Evolutionary conservation across 2,888 invertebrate genomes (phyloP).

Genomic region (Anaspis maculata): DNA sequence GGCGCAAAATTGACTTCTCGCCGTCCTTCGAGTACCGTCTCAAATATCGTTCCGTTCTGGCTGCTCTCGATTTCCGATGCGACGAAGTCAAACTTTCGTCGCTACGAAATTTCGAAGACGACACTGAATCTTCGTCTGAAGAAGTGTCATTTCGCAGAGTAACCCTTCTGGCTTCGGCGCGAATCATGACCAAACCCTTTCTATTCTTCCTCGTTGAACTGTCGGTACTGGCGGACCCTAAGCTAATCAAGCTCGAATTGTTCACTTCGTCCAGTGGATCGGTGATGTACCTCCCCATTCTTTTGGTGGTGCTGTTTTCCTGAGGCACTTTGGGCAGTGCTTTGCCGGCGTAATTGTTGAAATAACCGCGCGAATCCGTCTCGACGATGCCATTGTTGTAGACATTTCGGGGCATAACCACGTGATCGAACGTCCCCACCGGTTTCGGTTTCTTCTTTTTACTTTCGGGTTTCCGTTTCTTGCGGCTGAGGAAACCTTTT

Average conservation of each 20-base stretch:
- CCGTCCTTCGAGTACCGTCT: constrained; percentile 67
- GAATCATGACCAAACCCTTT: constrained; percentile 55
- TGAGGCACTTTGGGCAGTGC: constrained; percentile 25
- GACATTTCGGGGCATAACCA: constrained; percentile 41
- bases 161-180: constrained; percentile 59
- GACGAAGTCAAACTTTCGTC: constrained; percentile 58
- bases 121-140: constrained; percentile 63
- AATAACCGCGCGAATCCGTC: constrained; percentile 47
- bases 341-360: constrained; percentile 25
- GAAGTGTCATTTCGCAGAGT: constrained; percentile 54
- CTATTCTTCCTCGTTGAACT: constrained; percentile 49
- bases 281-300: constrained; percentile 6
- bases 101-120: constrained; percentile 57
- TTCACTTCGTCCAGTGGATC: constrained; percentile 22
- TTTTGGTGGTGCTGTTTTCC: constrained; percentile 33
- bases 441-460: constrained; percentile 48
- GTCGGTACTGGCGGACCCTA: constrained; percentile 45
- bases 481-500: constrained; percentile 38
- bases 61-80: constrained; percentile 59
- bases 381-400: constrained; percentile 35
- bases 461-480: constrained; percentile 39
- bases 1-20: constrained; percentile 39
- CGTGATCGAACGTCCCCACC: constrained; percentile 58
- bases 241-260: constrained; percentile 26
- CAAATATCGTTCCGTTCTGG: constrained; percentile 72